A percentile compares a stretch with the other conserved stretches of the same genome.
phyloP scores from a whole-genome alignment of 2,113 vertebrate species.

The Chionis minor region DNA sequence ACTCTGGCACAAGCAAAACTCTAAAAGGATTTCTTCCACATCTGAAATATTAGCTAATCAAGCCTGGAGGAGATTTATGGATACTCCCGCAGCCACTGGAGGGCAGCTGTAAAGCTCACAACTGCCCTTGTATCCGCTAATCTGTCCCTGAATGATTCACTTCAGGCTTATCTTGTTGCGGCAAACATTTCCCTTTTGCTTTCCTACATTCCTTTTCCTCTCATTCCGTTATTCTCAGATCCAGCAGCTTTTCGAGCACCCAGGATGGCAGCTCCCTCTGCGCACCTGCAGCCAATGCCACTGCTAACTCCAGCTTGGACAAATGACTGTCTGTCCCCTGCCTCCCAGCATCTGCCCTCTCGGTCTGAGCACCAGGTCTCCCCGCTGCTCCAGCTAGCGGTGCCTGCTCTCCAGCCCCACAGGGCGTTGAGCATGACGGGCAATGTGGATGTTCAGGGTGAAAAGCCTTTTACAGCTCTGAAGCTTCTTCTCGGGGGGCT shows the following conservation, averaged over 20 bases:
- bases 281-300: background rate
- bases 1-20: background rate
- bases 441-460: background rate
- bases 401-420: background rate
- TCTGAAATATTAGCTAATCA: background rate
- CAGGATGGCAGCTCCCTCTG: background rate
- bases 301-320: background rate
- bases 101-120: background rate
- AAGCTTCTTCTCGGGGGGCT: background rate
- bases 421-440: background rate
- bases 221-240: background rate
- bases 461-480: background rate
- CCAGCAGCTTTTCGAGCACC: background rate
- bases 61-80: background rate
- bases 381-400: background rate
- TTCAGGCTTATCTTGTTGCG: background rate
- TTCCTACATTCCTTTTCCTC: background rate
- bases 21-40: background rate
- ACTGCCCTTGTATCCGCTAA: background rate
- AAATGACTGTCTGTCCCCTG: background rate
- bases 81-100: background rate
- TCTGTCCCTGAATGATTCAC: background rate
- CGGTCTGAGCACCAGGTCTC: background rate
- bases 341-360: background rate
- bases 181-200: background rate